A percentile compares a stretch with the other conserved stretches of the same genome.
phyloP scores from a whole-genome alignment of 2,797 vertebrate genomes.

The Phalloptychus januarius region DNA sequence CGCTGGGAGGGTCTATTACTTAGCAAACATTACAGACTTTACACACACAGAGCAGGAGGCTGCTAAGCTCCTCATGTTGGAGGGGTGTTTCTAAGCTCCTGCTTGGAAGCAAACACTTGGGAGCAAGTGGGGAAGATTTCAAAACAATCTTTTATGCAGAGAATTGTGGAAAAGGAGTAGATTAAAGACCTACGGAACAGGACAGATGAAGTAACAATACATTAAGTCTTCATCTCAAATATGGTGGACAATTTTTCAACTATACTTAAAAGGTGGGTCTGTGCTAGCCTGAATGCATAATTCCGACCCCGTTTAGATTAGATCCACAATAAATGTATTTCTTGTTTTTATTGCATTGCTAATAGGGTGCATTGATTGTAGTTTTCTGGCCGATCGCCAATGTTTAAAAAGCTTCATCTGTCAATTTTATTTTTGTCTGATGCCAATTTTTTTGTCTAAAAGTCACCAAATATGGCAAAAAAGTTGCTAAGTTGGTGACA shows the following conservation, averaged over 20 bases:
- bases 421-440: no score
- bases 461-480: no score
- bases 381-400: no score
- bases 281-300: neutral
- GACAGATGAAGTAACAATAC: neutral
- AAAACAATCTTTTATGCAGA: neutral
- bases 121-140: neutral
- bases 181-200: neutral
- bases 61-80: constrained; percentile 1
- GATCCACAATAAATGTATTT: neutral
- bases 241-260: neutral
- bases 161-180: neutral
- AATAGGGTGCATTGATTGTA: neutral
- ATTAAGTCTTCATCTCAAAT: neutral
- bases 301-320: neutral
- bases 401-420: no score
- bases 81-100: no score
- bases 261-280: neutral
- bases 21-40: constrained; percentile 62
- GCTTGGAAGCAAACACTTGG: neutral
- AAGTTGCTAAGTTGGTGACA: no score
- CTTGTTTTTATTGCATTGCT: neutral
- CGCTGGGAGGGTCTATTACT: constrained; percentile 60
- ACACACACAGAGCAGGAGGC: constrained; percentile 17
- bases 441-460: no score